phyloP scores from a whole-genome alignment of 2,797 vertebrate genomes.

The Platalea minor region DNA sequence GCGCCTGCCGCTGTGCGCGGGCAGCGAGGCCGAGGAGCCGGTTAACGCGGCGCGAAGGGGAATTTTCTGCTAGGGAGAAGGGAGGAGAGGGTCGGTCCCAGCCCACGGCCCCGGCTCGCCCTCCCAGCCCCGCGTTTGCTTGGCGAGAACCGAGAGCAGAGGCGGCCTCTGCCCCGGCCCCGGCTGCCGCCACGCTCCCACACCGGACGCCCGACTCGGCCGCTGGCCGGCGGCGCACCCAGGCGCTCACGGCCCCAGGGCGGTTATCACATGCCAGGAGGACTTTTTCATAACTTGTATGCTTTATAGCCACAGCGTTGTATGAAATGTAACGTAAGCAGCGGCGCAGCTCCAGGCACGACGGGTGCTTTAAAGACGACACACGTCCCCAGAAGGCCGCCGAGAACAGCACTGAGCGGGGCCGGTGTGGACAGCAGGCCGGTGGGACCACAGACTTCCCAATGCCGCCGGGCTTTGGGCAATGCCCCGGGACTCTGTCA shows the following conservation, averaged over 20 bases:
- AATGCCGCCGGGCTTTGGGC: rapidly evolving
- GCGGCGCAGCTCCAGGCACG: neutral
- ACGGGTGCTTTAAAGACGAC: neutral
- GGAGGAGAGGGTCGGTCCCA: no score
- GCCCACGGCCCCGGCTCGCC: neutral
- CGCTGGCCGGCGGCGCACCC: neutral
- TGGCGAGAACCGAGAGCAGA: neutral
- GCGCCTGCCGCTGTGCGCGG: rapidly evolving
- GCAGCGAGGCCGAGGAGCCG: neutral
- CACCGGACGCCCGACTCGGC: rapidly evolving
- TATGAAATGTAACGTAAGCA: rapidly evolving
- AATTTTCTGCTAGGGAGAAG: no score
- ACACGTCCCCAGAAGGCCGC: rapidly evolving
- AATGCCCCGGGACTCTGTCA: rapidly evolving
- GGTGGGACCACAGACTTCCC: neutral
- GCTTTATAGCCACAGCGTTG: neutral
- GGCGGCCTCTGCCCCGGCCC: no score
- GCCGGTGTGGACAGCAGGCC: rapidly evolving
- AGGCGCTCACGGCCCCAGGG: rapidly evolving
- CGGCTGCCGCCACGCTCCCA: neutral
- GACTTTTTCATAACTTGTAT: no score
- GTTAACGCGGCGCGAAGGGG: rapidly evolving
- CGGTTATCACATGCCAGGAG: rapidly evolving
- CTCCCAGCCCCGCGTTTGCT: neutral
- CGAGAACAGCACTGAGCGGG: rapidly evolving